Evolutionary conservation across 2,888 invertebrate genomes (phyloP).

Genomic region (Stenotaenia linearis): DNA sequence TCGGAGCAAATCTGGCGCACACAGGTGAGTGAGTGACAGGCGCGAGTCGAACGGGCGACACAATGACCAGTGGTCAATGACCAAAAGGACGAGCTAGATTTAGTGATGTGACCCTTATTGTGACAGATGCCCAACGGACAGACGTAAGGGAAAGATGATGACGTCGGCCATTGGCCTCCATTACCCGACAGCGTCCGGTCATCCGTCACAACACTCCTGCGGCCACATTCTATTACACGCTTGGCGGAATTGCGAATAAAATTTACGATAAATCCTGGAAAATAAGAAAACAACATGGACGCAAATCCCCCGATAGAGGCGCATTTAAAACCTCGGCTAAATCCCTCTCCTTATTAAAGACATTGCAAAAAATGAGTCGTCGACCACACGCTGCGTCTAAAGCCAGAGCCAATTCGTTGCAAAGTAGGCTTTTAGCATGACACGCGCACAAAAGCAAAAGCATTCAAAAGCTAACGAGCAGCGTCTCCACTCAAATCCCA

Average conservation of each 20-base stretch:
- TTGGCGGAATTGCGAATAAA: conserved; percentile 8
- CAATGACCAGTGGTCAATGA: not conserved
- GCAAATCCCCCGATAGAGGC: not conserved
- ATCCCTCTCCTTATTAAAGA: not conserved
- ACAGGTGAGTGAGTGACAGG: not conserved
- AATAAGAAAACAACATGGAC: not conserved
- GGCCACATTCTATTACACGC: conserved; percentile 24
- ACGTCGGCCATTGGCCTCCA: conserved; percentile 8
- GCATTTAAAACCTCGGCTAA: not conserved
- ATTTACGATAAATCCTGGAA: conserved; percentile 1
- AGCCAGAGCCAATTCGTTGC: conserved; percentile 23
- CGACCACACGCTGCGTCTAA: not conserved
- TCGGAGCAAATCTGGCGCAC: not conserved
- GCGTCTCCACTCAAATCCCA: conserved; percentile 14
- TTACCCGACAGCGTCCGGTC: conserved; percentile 15
- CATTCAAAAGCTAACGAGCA: conserved; percentile 23
- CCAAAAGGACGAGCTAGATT: conserved; percentile 3
- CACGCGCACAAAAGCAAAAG: conserved; percentile 24
- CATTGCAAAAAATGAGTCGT: not conserved
- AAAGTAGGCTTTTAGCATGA: conserved; percentile 26
- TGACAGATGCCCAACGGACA: not conserved
- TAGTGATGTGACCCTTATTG: conserved; percentile 16
- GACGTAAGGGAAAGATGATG: not conserved
- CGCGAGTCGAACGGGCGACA: not conserved
- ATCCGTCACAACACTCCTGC: conserved; percentile 2